Conservation (phyloP, 2,888 invertebrate genomes). For the Tubulanus polymorphus region DNA sequence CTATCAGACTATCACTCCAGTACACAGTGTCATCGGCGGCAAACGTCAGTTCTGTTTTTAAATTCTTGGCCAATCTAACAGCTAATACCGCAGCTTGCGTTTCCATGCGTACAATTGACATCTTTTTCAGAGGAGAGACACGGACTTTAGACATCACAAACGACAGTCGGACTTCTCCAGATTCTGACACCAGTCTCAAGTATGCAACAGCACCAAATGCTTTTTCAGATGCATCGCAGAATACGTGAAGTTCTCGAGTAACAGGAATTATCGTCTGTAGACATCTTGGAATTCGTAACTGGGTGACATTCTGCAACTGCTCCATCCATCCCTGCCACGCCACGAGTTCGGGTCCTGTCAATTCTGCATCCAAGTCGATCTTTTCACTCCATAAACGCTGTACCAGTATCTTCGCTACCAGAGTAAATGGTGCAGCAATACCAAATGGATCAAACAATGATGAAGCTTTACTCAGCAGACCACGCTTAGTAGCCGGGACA, state of each 20-base stretch:
- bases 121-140: background rate
- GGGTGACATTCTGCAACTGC: background rate
- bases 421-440: background rate
- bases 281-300: background rate
- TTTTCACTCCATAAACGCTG: background rate
- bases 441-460: background rate
- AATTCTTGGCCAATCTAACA: background rate
- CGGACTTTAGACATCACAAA: background rate
- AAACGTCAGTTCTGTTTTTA: background rate
- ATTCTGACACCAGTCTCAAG: background rate
- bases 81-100: background rate
- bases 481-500: slow-evolving; percentile 4
- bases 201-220: background rate
- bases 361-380: background rate
- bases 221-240: background rate
- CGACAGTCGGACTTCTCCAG: background rate
- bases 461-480: background rate
- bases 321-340: background rate
- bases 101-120: background rate
- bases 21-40: background rate
- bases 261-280: background rate
- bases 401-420: background rate
- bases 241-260: background rate
- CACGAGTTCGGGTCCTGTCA: background rate
- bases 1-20: background rate